Base-by-base conservation (phyloP, 1,140 invertebrate species). In the Gryon sp. region DNA sequence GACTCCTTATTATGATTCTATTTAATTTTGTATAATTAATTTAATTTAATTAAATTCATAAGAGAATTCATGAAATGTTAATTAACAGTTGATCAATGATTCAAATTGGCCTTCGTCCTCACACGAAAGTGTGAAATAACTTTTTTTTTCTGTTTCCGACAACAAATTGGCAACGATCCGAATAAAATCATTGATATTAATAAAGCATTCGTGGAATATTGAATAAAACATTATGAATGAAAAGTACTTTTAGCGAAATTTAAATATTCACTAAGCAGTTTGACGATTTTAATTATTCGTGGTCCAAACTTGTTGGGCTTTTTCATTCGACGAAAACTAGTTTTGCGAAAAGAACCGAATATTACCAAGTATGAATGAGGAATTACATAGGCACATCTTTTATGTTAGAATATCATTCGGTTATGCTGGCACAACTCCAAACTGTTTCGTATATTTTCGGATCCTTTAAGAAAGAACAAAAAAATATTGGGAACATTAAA, bases 271-370 rank as follows among this genome's bases (percentile, higher is more conserved):
- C 7, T 36, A n/a, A 36, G 24, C 24, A 43, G 16, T 45, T 32
- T 34, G 18, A 34, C 14, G 16, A 24, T 16, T 24, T 46, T 46
- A 60, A 46, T 60, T 60, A 60, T 60, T 46, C 30, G 7, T 28
- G 6, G 14, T 36, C n/a, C 8, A 24, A 4, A 12, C 26, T 18
- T 7, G 1, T 11, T n/a, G n/a, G n/a, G n/a, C n/a, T n/a, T 11
- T 40, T 40, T 41, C 34, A 6, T 15, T 28, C 15, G 14, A 7
- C 0, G 12, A 14, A 26, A 14, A 41, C 5, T 28, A 6, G 34
- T 11, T 9, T 40, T 14, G 22, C 12, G 9, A 40, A 40, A 24
- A 28, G n/a, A 15, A 28, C 1, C 4, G 36, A 55, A 55, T 28
- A 41, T 41, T 55, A 55, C 16, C 50, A 26, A n/a, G 14, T 12